Evolutionary conservation across 1,140 invertebrate genomes (phyloP), one percentile per base, ranked within the genome.

Genomic region (Drosophila bocki): DNA sequence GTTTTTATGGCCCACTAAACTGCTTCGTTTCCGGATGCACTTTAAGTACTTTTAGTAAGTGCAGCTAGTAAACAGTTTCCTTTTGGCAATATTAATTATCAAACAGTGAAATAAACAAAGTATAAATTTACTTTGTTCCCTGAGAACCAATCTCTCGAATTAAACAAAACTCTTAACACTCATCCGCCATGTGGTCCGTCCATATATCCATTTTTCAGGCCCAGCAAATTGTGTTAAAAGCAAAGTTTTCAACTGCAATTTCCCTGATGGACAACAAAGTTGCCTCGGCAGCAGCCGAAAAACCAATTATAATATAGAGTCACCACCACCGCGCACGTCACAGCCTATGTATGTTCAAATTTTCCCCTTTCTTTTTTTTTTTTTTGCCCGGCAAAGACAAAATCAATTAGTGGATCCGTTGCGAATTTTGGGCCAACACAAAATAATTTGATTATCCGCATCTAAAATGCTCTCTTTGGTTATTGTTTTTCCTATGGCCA

Each of bases 371-470:
- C 2, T 22, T 15, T 58, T 70, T 71, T 45, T 45, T 33, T 15
- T 15, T 6, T 9, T 19, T 12, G 44, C 1, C 33, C 3, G 61
- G 42, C 0, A 47, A 45, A 71, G 64, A 71, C 67, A 71, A 71
- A 71, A 71, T 71, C 68, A 71, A 71, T 71, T 71, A 71, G 68
- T 54, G 68, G 63, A 56, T 70, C 32, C 67, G 47, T 12, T 69
- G 67, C 64, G 39, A 26, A 53, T 33, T 51, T 69, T 45, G 17
- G 65, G 45, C 32, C 33, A 57, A 12, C n/a, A 7, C 8, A 44
- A 62, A 60, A 41, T 17, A 35, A 56, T 60, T 60, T 61, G 7
- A 56, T 56, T 56, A 56, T 56, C 53, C 35, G 53, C 53, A 56
- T 39, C 53, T 39, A 39, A 54, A 54, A 39, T 54, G 53, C 33